phyloP scores from a whole-genome alignment of 2,888 invertebrate genomes.

The Cylloceria caligata region DNA sequence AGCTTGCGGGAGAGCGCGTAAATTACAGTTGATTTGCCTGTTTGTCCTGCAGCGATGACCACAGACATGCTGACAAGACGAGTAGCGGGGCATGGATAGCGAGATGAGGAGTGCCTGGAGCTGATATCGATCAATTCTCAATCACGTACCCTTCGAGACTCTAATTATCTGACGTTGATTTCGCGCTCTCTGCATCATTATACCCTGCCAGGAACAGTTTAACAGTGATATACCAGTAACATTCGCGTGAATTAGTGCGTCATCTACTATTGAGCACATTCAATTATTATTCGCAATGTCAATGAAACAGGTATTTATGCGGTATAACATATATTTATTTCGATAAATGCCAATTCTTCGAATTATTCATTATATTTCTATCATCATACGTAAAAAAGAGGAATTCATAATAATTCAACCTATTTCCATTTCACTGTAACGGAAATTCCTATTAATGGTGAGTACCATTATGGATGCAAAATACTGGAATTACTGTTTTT shows the following conservation, averaged over 20 bases:
- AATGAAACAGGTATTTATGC: constrained; percentile 7
- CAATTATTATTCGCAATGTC: constrained; percentile 14
- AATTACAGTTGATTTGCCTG: constrained; percentile 32
- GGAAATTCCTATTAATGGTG: too few species aligned
- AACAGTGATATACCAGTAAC: constrained; percentile 23
- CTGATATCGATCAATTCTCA: constrained; percentile 50
- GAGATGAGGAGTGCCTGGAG: constrained; percentile 26
- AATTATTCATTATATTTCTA: not conserved
- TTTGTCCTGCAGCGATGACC: constrained; percentile 14
- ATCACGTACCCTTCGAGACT: constrained; percentile 43
- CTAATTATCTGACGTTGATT: constrained; percentile 42
- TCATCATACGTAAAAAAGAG: not conserved
- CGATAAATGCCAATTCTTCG: not conserved
- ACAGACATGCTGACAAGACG: constrained; percentile 23
- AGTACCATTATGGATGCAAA: too few species aligned
- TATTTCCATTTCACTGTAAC: too few species aligned
- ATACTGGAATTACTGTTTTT: too few species aligned
- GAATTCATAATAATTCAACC: too few species aligned
- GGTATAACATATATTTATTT: not conserved
- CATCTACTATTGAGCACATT: constrained; percentile 13
- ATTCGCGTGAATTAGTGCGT: constrained; percentile 21
- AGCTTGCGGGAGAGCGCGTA: constrained; percentile 9
- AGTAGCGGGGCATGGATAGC: constrained; percentile 13
- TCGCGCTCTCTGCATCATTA: constrained; percentile 45
- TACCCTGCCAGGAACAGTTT: constrained; percentile 14